Conservation (phyloP, 1,140 invertebrate species). For the Homarus americanus region DNA sequence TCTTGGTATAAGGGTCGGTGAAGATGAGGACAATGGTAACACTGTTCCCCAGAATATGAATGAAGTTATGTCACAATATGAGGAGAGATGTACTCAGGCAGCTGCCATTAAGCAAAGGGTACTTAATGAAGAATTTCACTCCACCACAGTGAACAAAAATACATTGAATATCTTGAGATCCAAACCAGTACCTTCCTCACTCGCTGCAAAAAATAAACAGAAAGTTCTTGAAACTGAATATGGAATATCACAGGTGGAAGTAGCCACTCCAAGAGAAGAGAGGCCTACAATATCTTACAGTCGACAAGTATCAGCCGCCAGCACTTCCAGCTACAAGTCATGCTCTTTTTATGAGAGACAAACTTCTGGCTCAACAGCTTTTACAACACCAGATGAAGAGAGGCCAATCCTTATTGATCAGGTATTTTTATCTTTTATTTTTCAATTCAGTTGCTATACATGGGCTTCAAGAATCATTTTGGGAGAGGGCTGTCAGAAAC, state of each 20-base stretch:
- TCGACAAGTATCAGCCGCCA: constrained; percentile 47
- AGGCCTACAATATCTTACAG: constrained; percentile 8
- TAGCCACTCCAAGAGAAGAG: not conserved
- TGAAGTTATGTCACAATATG: constrained; percentile 25
- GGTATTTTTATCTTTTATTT: constrained; percentile 22
- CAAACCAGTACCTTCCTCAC: not conserved
- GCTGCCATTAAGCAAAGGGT: constrained; percentile 53
- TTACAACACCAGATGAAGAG: constrained; percentile 63
- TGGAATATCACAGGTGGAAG: not conserved
- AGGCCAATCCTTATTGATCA: constrained; percentile 62
- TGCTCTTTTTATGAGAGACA: constrained; percentile 51
- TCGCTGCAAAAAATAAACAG: constrained; percentile 51
- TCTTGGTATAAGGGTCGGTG: not conserved
- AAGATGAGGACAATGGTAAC: constrained; percentile 21
- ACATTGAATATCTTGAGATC: constrained; percentile 40
- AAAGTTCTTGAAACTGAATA: constrained; percentile 38
- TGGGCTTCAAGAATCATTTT: too few relatives aligned
- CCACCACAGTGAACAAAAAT: constrained; percentile 25
- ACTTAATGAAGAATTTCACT: constrained; percentile 43
- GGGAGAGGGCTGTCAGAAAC: too few relatives aligned
- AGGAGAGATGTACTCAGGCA: constrained; percentile 48
- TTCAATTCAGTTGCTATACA: too few relatives aligned
- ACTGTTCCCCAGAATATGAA: not conserved
- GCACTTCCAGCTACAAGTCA: constrained; percentile 39
- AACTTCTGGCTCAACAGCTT: constrained; percentile 53